Base-by-base conservation (phyloP, 1,140 invertebrate species). In the Notospermus geniculatus region DNA sequence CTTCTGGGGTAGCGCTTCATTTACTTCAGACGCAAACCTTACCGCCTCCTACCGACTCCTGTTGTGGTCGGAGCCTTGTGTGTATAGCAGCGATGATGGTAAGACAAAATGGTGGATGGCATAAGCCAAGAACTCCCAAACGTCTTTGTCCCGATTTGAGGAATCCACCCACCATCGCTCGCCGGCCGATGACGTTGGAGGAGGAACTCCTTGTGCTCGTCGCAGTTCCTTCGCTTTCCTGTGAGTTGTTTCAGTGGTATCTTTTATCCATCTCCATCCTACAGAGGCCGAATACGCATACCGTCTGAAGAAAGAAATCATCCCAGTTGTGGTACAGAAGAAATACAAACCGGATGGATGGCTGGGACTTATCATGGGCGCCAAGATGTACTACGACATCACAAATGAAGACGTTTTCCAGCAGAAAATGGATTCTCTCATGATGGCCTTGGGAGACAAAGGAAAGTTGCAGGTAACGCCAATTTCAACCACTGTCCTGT, bases 341-440 rank as follows among this genome's bases (percentile, higher is more conserved):
- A 41, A 52, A 11, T 66, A 59, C 62, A 60, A 61, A 17, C 56
- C 65, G 13, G 60, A 59, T 50, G 65, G 65, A 7, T 66, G 65
- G 65, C 32, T 66, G 36, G 63, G 62, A 1, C 15, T 65, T 15
- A 59, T 66, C 22, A 17, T 11, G n/a, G 54, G 54, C 2, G n/a
- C 53, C 1, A 54, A 60, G 25, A 17, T 65, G 5, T 65, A 60
- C 43, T 66, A 52, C 29, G 62, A 66, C 45, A 52, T 66, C 30
- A 56, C 60, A 15, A 54, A 30, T 27, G 28, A 39, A 2, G 22
- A 54, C 4, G 41, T 60, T 23, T 73, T 77, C 63, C 71, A 76
- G n/a, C 30, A 65, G 0, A 66, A 62, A 1, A 53, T 77, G 13
- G 32, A 70, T 1, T 63, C 65, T 41, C 73, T 69, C 36, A 53